A percentile compares a stretch with the other conserved stretches of the same genome.
Evolutionary conservation across 2,113 vertebrate genomes (phyloP).

Genomic region (Aleadryas rufinucha): DNA sequence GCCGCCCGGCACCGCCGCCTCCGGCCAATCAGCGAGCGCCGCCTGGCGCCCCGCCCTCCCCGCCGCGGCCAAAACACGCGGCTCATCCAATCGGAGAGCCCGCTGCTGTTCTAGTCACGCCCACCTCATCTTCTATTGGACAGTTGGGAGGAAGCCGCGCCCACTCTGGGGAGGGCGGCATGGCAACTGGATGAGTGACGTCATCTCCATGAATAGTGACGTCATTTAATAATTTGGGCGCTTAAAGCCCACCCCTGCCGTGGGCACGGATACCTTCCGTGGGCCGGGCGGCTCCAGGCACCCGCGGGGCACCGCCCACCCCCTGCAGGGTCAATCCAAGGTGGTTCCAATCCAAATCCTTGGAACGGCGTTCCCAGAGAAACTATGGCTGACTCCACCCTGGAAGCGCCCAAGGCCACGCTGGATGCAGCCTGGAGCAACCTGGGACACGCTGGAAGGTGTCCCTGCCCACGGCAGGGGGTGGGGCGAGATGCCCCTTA

Average conservation of each 20-base stretch:
- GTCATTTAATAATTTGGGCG: background rate
- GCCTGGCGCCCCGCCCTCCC: background rate
- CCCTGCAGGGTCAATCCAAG: background rate
- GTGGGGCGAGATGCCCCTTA: accelerated
- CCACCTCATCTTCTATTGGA: accelerated
- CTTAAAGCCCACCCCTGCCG: accelerated
- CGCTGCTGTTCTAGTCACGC: accelerated
- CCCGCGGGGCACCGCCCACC: background rate
- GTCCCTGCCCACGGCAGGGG: background rate
- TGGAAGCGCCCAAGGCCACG: too few species aligned
- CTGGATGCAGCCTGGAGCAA: accelerated
- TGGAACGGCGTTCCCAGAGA: background rate
- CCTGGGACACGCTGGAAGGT: too few species aligned
- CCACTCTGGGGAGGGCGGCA: background rate
- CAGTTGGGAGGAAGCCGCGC: accelerated
- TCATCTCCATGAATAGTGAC: accelerated
- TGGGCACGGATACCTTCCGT: too few species aligned
- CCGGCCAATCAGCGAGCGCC: background rate
- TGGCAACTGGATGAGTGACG: background rate
- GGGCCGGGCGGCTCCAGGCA: accelerated
- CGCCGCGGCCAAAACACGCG: background rate
- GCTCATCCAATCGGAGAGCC: background rate
- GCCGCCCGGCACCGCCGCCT: accelerated
- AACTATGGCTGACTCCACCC: too few species aligned
- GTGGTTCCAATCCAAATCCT: accelerated